phyloP scores from a whole-genome alignment of 2,113 vertebrate genomes.

The Bufo bufo region DNA sequence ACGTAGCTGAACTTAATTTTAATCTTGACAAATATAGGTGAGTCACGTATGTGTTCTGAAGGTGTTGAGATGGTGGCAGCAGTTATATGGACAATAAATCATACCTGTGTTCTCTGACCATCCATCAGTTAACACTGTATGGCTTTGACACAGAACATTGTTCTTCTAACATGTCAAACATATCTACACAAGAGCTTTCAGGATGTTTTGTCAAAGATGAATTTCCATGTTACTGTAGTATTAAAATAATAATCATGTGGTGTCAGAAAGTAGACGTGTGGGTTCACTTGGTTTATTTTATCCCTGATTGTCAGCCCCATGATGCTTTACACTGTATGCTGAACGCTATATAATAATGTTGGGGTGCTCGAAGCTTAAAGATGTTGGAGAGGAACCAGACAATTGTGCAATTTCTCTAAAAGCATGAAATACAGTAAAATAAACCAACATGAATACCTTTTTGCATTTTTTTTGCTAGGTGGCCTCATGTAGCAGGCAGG shows the following conservation, averaged over 20 bases:
- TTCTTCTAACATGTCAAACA: constrained; percentile 24
- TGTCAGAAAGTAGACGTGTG: background rate
- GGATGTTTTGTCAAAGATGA: background rate
- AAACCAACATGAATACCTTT: no score
- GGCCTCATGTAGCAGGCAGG: no score
- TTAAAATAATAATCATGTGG: background rate
- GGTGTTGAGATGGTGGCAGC: constrained; percentile 1
- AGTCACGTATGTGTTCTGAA: constrained; percentile 14
- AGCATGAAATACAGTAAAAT: no score
- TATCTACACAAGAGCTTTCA: background rate
- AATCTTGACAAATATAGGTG: constrained; percentile 19
- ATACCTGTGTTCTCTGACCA: background rate
- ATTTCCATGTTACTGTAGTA: background rate
- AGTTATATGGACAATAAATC: background rate
- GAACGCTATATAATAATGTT: background rate
- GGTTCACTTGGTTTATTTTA: background rate
- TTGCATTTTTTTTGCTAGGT: no score
- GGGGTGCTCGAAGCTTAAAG: background rate
- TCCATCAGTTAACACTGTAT: background rate
- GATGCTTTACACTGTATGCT: background rate
- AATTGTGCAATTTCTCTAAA: no score
- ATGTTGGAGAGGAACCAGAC: background rate
- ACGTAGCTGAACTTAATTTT: background rate
- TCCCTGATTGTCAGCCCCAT: background rate
- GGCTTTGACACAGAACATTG: background rate